These are phyloP conservation scores for Uloborus diversus DNA, from an alignment of 1,140 invertebrate species.

Conservation along the genomic window DNA sequence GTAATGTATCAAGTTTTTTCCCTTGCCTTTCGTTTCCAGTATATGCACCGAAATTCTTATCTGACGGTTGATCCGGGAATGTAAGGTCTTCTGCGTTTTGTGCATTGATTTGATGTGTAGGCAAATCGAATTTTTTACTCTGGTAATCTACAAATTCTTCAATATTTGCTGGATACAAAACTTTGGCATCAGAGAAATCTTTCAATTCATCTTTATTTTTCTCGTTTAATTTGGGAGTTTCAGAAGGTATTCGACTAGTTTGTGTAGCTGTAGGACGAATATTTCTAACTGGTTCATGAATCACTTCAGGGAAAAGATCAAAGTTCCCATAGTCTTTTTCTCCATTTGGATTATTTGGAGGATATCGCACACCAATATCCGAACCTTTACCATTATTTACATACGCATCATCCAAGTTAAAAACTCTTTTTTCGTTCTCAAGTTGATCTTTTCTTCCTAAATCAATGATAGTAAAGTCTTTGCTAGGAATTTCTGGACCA, in stretches of 20 bases:
- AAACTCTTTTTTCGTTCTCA: background rate
- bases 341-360: background rate
- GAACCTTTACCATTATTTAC: conserved; percentile 13
- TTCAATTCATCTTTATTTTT: background rate
- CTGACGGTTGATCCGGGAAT: conserved; percentile 30
- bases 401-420: background rate
- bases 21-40: conserved; percentile 22
- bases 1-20: conserved; percentile 14
- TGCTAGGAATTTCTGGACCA: too few species aligned
- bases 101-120: background rate
- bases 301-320: background rate
- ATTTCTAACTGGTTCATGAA: background rate
- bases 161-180: background rate
- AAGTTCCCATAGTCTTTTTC: background rate
- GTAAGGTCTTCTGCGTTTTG: background rate
- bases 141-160: background rate
- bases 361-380: conserved; percentile 6
- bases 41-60: conserved; percentile 25
- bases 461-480: background rate
- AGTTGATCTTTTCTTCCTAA: background rate
- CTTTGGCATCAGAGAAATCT: conserved; percentile 16
- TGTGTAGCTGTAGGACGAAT: background rate
- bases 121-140: background rate
- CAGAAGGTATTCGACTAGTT: background rate
- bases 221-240: background rate